Evolutionary conservation across 2,113 vertebrate species (phyloP), one percentile per base, ranked within the genome.

Genomic region (Tachycineta bicolor): DNA sequence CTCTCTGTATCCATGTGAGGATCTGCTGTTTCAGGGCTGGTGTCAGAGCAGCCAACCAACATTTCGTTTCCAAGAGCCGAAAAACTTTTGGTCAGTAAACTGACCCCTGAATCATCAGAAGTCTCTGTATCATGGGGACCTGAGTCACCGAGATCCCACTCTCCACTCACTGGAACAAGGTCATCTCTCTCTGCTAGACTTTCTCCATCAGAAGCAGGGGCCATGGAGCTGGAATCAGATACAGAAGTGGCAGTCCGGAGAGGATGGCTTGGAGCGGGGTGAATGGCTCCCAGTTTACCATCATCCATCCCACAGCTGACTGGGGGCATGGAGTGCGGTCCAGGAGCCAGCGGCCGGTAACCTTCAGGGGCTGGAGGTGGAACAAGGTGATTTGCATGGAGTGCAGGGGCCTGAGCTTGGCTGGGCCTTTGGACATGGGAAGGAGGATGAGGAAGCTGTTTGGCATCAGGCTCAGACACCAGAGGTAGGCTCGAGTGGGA

Each of bases 391-490:
- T 93, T 12, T 58, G 60, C 56, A 37, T 52, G 82, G 87, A 64
- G 39, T 78, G 47, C 60, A 68, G 83, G 29, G 73, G 20, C 44
- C 89, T 89, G 86, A 96, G 83, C n/a, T 34, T 87, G 86, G 19
- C 34, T 37, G 64, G 52, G 64, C 24, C 34, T 92, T 81, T 81
- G 90, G 56, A 23, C 29, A 0, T 41, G 18, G 55, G 56, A 50
- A 78, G 67, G 34, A 75, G 14, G 96, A 81, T 41, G 82, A 94
- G 62, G 95, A 95, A 62, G 65, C 34, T 85, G 84, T 96, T 83
- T 21, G 96, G 87, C 83, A 96, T 97, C 70, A 92, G 89, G 74
- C 89, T 96, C 89, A 93, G 96, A 74, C 34, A 43, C 37, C 60
- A 95, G n/a, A 77, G 68, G 84, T 84, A 93, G 91, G 63, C 68